These are phyloP conservation scores for Eurytoma adleriae DNA, from an alignment of 2,888 invertebrate genomes.

Conservation along the genomic window DNA sequence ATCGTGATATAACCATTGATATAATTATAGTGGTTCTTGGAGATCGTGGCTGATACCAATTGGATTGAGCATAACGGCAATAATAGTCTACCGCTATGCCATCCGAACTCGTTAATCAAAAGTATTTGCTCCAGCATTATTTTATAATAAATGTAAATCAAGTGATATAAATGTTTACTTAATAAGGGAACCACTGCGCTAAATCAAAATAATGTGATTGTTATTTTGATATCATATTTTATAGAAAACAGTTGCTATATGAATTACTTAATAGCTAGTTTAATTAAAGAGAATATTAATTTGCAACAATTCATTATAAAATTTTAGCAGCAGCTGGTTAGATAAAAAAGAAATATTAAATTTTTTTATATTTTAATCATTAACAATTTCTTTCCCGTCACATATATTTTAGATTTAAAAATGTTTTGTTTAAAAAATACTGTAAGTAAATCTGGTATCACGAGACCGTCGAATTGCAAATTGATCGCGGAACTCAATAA, in stretches of 20 bases:
- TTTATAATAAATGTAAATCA: constrained; percentile 3
- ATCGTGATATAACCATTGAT: constrained; percentile 70
- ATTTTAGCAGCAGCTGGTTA: too few species aligned
- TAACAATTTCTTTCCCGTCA: too few species aligned
- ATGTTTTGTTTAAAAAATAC: too few species aligned
- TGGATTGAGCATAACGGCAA: constrained; percentile 75
- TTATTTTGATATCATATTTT: constrained; percentile 43
- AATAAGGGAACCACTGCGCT: constrained; percentile 18
- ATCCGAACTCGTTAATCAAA: constrained; percentile 69
- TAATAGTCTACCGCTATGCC: constrained; percentile 76
- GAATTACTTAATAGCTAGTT: neutral
- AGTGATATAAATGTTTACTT: constrained; percentile 9
- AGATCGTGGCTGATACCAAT: constrained; percentile 77
- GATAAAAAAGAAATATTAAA: too few species aligned
- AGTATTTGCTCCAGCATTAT: constrained; percentile 20
- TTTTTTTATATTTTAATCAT: too few species aligned
- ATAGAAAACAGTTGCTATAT: constrained; percentile 19
- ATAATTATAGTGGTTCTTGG: constrained; percentile 76
- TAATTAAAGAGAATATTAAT: too few species aligned
- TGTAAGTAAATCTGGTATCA: too few species aligned
- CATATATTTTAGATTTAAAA: too few species aligned
- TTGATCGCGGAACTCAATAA: too few species aligned
- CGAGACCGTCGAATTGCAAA: too few species aligned
- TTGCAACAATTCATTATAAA: too few species aligned
- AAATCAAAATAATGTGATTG: constrained; percentile 34